Conservation (phyloP, 37 sponge, comb jelly and placozoan species). For the Hexactinellida sp. region DNA sequence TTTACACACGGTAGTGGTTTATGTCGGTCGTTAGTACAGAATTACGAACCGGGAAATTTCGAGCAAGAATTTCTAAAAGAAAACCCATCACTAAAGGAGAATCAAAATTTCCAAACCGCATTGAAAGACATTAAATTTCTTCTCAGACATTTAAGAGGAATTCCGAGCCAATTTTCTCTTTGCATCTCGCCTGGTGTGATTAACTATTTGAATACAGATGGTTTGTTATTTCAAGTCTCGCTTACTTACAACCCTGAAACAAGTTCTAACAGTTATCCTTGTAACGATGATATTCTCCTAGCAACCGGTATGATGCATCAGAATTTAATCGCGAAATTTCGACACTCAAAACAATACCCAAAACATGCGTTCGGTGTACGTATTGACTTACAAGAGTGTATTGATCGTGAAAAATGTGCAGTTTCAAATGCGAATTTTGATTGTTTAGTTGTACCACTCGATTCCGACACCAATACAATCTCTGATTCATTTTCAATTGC, state of each 20-base stretch:
- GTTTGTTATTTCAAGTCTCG: neutral
- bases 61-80: constrained; percentile 9
- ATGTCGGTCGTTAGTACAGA: neutral
- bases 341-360: neutral
- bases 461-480: neutral
- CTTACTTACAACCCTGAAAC: neutral
- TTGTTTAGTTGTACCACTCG: neutral
- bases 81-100: neutral
- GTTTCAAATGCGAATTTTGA: neutral
- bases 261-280: neutral
- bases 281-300: constrained; percentile 10
- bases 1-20: neutral
- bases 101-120: neutral
- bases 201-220: constrained; percentile 8
- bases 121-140: neutral
- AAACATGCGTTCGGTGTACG: neutral
- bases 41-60: neutral
- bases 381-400: neutral
- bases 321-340: constrained; percentile 17
- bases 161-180: constrained; percentile 11
- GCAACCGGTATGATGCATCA: constrained; percentile 3
- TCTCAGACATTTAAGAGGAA: neutral
- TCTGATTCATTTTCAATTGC: neutral
- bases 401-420: neutral
- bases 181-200: neutral